phyloP scores from a whole-genome alignment of 1,140 invertebrate species.

The Pogonus chalceus region DNA sequence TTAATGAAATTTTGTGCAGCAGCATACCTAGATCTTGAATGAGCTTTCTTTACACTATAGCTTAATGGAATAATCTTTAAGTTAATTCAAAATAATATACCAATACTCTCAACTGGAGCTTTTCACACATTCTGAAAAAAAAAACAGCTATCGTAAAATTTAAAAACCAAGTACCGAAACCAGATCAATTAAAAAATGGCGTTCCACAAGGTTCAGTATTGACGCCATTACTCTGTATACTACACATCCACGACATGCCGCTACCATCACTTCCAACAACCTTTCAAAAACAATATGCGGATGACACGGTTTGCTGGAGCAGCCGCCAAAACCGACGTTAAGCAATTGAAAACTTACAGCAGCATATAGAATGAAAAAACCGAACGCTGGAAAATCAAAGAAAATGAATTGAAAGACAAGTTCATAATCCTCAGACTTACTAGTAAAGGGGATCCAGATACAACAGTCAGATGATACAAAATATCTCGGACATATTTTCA shows the following conservation, averaged over 20 bases:
- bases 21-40: background rate
- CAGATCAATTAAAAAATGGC: background rate
- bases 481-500: too few species aligned
- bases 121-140: background rate
- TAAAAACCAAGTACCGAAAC: background rate
- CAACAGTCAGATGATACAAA: too few species aligned
- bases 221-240: background rate
- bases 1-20: background rate
- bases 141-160: background rate
- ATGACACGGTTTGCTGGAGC: background rate
- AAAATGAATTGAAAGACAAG: too few species aligned
- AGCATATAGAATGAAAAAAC: too few species aligned
- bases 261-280: background rate
- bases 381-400: too few species aligned
- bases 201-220: background rate
- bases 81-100: background rate
- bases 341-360: too few species aligned
- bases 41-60: background rate
- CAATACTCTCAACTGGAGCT: background rate
- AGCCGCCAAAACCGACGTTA: too few species aligned
- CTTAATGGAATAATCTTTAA: background rate
- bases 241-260: background rate
- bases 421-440: too few species aligned
- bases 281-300: background rate
- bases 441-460: too few species aligned